phyloP scores from a whole-genome alignment of 2,888 invertebrate genomes.

The Hemaris fuciformis region DNA sequence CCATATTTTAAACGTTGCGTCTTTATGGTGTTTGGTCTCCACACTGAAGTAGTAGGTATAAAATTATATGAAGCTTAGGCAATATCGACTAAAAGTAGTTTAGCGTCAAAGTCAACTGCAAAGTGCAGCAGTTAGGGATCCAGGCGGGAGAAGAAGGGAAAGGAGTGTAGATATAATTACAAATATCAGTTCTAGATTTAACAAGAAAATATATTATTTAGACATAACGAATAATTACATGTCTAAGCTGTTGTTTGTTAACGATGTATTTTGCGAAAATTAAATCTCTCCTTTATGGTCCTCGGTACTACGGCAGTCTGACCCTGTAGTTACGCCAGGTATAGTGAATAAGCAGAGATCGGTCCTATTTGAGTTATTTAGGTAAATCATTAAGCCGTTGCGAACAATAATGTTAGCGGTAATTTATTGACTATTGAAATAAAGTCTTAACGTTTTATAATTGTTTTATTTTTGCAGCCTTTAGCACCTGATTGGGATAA shows the following conservation, averaged over 20 bases:
- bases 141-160: too few species aligned
- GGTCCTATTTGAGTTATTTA: slow-evolving; percentile 47
- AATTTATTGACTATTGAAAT: slow-evolving; percentile 58
- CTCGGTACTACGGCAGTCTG: neutral
- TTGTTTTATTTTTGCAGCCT: slow-evolving; percentile 8
- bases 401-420: slow-evolving; percentile 50
- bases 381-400: slow-evolving; percentile 33
- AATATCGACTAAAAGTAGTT: neutral
- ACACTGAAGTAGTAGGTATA: neutral
- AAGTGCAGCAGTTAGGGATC: too few species aligned
- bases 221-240: too few species aligned
- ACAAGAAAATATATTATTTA: too few species aligned
- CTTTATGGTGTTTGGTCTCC: too few species aligned
- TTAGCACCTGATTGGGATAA: too few species aligned
- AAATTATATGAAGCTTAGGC: neutral
- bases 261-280: too few species aligned
- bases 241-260: too few species aligned
- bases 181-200: too few species aligned
- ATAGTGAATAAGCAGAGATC: slow-evolving; percentile 1
- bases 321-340: neutral
- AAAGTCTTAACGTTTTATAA: slow-evolving; percentile 30
- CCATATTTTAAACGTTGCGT: too few species aligned
- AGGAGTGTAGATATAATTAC: too few species aligned
- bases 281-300: too few species aligned
- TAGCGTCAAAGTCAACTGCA: neutral